These are phyloP conservation scores for Trogon melanurus DNA, from an alignment of 2,113 vertebrate genomes.

Conservation along the genomic window DNA sequence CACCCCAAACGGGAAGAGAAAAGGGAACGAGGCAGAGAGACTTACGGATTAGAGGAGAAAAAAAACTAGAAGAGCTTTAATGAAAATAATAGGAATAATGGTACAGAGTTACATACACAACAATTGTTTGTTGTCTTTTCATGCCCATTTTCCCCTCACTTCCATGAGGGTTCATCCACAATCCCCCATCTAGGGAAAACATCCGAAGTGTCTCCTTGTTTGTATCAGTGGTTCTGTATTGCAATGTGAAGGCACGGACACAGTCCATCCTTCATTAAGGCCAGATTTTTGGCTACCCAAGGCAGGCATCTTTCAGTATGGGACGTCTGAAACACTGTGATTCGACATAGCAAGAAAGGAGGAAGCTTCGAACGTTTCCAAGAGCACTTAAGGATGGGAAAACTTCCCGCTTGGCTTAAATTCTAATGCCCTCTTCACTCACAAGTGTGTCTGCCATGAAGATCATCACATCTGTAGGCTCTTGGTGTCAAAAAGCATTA, in stretches of 20 bases:
- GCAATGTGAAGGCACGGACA: background rate
- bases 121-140: background rate
- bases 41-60: no score
- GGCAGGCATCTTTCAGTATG: background rate
- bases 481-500: background rate
- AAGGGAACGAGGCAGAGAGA: no score
- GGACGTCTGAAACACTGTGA: background rate
- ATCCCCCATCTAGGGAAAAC: background rate
- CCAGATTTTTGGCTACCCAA: background rate
- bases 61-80: no score
- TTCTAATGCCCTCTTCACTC: background rate
- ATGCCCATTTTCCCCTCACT: background rate
- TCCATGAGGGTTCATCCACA: background rate
- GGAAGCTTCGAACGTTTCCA: background rate
- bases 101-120: background rate
- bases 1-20: no score
- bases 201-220: background rate
- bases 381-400: background rate
- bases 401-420: background rate
- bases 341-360: background rate
- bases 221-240: background rate
- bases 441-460: background rate
- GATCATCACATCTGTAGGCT: background rate
- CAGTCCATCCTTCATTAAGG: background rate
- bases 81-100: no score